Evolutionary conservation across 2,797 vertebrate genomes (phyloP).

Genomic region (Acestrorhynchus altus): DNA sequence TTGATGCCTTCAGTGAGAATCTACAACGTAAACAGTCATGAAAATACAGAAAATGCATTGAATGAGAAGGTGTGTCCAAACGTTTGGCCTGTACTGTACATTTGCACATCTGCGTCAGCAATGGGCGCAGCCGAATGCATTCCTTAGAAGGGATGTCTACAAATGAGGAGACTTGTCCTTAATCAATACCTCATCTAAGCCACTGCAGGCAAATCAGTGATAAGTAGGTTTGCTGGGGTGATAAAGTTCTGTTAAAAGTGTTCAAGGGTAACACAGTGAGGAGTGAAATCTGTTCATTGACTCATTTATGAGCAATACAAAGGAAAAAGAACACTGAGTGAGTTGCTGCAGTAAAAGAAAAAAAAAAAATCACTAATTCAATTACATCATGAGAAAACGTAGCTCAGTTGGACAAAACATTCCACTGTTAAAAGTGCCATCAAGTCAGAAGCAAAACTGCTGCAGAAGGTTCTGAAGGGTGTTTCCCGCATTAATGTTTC

Average conservation of each 20-base stretch:
- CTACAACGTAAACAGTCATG: too few relatives aligned
- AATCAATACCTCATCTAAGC: too few relatives aligned
- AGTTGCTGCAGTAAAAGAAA: neutral
- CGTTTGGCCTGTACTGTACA: too few relatives aligned
- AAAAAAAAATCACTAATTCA: slow-evolving; percentile 8
- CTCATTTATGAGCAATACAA: neutral
- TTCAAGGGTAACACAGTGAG: neutral
- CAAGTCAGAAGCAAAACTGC: neutral
- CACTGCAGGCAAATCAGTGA: neutral
- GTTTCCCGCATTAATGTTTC: neutral
- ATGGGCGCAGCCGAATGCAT: too few relatives aligned
- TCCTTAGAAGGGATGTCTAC: too few relatives aligned
- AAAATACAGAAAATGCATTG: too few relatives aligned
- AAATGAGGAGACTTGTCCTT: too few relatives aligned
- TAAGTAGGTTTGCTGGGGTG: neutral
- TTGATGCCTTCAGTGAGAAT: too few relatives aligned
- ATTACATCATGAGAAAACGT: slow-evolving; percentile 11
- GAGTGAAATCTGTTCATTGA: neutral
- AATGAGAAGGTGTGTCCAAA: too few relatives aligned
- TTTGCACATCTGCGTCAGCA: too few relatives aligned
- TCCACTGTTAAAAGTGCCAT: neutral
- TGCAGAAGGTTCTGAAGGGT: too few relatives aligned
- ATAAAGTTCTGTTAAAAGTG: too few relatives aligned
- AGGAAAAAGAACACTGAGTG: slow-evolving; percentile 1
- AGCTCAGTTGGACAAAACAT: neutral